Conservation (phyloP, 30 jellyfish, hydroid and myxozoan species). For the Clytia hemisphaerica region DNA sequence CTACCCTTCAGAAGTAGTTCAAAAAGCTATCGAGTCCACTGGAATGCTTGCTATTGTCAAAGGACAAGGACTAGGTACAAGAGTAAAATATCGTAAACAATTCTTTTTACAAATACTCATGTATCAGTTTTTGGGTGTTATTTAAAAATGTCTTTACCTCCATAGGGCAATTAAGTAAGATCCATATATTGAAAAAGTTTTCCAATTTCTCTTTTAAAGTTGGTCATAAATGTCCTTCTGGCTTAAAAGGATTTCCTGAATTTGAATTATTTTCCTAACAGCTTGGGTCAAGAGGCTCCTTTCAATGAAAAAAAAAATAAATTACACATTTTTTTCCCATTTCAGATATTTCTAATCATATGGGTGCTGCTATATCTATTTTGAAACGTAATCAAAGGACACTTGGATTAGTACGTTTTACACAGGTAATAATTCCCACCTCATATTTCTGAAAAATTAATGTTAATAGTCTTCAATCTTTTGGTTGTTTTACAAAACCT, state of each 20-base stretch:
- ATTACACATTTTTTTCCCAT: not conserved
- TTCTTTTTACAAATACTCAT: not conserved
- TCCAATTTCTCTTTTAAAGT: too few species aligned
- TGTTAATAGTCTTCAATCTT: too few species aligned
- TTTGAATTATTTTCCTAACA: too few species aligned
- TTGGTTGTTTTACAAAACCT: too few species aligned
- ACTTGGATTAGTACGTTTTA: slow-evolving; percentile 30
- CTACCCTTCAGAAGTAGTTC: slow-evolving; percentile 73
- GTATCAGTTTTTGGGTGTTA: not conserved
- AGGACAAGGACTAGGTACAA: slow-evolving; percentile 57
- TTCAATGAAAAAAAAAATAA: too few species aligned
- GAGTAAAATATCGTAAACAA: not conserved
- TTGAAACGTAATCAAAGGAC: slow-evolving; percentile 18
- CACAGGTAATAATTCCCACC: slow-evolving; percentile 25
- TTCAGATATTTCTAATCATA: slow-evolving; percentile 42
- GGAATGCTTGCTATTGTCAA: slow-evolving; percentile 71
- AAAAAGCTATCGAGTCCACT: slow-evolving; percentile 47
- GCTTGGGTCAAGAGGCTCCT: too few species aligned
- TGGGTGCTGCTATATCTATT: slow-evolving; percentile 83
- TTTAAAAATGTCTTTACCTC: not conserved
- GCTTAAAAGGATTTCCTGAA: too few species aligned
- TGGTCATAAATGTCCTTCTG: too few species aligned
- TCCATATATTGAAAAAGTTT: too few species aligned
- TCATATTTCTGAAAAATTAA: too few species aligned
- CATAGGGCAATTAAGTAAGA: too few species aligned